Percentiles rank a stretch among this genome's conserved stretches.
phyloP scores from a whole-genome alignment of 2,888 invertebrate genomes.

The Cephus nigrinus region DNA sequence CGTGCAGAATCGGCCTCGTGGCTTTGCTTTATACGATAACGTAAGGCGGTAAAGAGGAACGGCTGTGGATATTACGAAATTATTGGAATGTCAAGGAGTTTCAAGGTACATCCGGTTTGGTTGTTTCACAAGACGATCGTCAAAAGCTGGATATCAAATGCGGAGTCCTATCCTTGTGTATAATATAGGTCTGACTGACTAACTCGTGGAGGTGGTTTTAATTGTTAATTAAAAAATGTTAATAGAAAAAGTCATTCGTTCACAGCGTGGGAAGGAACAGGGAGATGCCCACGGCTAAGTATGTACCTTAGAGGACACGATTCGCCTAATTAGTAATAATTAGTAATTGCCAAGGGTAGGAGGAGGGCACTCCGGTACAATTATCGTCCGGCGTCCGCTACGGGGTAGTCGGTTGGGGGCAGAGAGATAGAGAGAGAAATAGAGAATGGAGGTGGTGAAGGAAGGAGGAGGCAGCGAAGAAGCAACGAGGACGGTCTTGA shows the following conservation, averaged over 20 bases:
- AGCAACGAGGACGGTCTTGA: neutral
- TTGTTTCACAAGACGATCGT: neutral
- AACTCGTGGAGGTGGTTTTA: neutral
- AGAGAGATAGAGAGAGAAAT: neutral
- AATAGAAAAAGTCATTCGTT: neutral
- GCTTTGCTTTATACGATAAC: constrained; percentile 25
- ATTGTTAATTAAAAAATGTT: neutral
- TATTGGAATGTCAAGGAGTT: neutral
- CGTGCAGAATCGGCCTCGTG: constrained; percentile 35
- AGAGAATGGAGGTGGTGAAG: neutral
- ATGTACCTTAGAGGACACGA: neutral
- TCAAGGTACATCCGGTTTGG: neutral
- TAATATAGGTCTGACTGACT: neutral
- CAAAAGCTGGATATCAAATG: neutral
- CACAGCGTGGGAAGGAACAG: neutral
- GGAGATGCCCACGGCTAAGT: neutral
- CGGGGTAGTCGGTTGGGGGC: neutral
- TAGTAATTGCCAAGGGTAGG: constrained; percentile 48
- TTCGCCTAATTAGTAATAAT: constrained; percentile 55
- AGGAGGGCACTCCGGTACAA: constrained; percentile 31
- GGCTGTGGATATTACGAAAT: neutral
- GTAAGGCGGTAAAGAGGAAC: neutral
- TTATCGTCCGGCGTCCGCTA: constrained; percentile 25
- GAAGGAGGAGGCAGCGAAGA: neutral
- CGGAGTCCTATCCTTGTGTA: neutral